Base-by-base conservation (phyloP, 1,140 invertebrate genomes). In the Oncopodura yosiiana region DNA sequence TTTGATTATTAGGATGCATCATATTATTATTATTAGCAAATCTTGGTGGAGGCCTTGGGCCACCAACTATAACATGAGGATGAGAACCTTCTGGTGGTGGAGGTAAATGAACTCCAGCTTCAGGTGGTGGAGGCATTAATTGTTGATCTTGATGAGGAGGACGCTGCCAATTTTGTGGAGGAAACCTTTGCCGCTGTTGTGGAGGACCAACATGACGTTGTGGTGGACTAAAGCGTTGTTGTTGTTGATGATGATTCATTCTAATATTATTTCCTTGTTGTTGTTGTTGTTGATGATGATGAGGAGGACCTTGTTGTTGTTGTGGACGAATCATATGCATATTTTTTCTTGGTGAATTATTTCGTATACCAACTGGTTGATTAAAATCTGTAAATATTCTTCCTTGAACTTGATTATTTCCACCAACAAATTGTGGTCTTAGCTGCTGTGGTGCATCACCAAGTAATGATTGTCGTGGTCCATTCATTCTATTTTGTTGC, bases 251-350 rank as follows among this genome's bases (percentile, higher is more conserved):
- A 43, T 5, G 21, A 27, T 23, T 5, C 5, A 23, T 18, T 27
- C 18, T 18, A 12, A 23, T 43, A 27, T 6, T n/a, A 38, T n/a
- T n/a, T 5, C 12, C 3, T 38, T 38, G 36, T 42, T 29, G 21
- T 49, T 53, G 50, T 64, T 66, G 69, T 39, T 34, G 71, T 64
- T 66, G 62, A 45, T 63, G 67, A 30, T 66, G 66, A 16, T 60
- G 58, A 36, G 57, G 60, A 48, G 67, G 66, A 36, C 30, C 37
- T 24, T 61, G 63, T 32, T 41, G 16, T 34, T 41, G 50, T 39
- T 36, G 18, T 23, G 59, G 16, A 38, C 5, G 36, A 38, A n/a
- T 11, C 36, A 4, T 11, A 19, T 23, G 41, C 9, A 19, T 43
- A 24, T 27, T 43, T 19, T 23, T 23, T 11, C 19, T 43, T 44